Base-by-base conservation (phyloP, 2,888 invertebrate species). In the Laspeyria flexula region DNA sequence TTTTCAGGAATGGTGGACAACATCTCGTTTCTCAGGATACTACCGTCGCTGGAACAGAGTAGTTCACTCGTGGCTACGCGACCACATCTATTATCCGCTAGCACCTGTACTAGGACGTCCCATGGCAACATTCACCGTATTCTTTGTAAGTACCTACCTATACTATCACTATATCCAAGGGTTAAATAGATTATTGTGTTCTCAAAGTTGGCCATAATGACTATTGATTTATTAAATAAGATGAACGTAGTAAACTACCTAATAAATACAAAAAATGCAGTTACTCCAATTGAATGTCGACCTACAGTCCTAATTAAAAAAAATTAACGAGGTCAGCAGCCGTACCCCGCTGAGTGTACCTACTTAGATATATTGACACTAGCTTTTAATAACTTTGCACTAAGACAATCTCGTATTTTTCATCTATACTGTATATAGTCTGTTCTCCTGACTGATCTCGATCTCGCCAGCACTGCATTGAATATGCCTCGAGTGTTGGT, bases 21-120 rank as follows among this genome's bases (percentile, higher is more conserved):
- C 96, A 1, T 95, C 95, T 0, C 95, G 95, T n/a, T 98, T 95
- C 84, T 94, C 95, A 0, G 93, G 92, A 10, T 99, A 96, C 85
- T 99, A 97, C 84, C 95, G 98, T n/a, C 96, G 96, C 3, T 99
- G 99, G 99, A 99, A 99, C 83, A 94, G 97, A 11, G 96, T 99
- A 0, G 98, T 99, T 0, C 97, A 99, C 81, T 97, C 98, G 66
- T 99, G 98, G 98, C 93, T 99, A 0, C 96, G 97, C 71, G 95
- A 95, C 3, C 98, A 99, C 83, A 93, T 99, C 51, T 98, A 97
- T 86, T 95, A 94, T 71, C 98, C 97, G 35, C 71, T 93, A 6
- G 92, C 84, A 1, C 89, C 88, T 7, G 57, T 48, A n/a, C 49
- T 73, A 1, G 90, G 91, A 4, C 77, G 88, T 0, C 62, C 73